Percentiles rank a stretch among this genome's conserved stretches.
Evolutionary conservation across 2,113 vertebrate genomes (phyloP).

Genomic region (Elachura formosa): DNA sequence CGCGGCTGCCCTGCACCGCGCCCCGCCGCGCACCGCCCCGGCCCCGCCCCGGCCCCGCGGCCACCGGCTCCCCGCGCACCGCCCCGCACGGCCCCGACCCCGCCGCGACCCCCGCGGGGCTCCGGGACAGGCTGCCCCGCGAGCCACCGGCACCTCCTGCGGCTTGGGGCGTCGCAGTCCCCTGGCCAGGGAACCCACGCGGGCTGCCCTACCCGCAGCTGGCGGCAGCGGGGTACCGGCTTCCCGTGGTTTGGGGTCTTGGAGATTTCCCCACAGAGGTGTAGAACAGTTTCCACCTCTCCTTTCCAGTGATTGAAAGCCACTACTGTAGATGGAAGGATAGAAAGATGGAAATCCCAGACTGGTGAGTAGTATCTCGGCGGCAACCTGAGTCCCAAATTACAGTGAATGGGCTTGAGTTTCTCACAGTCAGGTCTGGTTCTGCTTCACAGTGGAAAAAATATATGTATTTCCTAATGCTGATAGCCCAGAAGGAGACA

Average conservation of each 20-base stretch:
- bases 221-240: not conserved
- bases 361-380: not conserved
- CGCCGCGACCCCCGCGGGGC: not conserved
- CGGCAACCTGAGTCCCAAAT: not conserved
- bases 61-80: not conserved
- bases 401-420: not conserved
- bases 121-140: too few species aligned
- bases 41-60: not conserved
- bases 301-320: not conserved
- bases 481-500: not conserved
- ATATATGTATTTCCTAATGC: not conserved
- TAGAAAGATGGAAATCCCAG: not conserved
- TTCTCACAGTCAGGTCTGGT: not conserved
- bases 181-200: not conserved
- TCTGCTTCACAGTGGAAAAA: not conserved
- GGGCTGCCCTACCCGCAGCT: not conserved
- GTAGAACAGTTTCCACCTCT: not conserved
- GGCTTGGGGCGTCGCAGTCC: not conserved
- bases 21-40: not conserved
- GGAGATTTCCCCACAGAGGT: not conserved
- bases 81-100: not conserved
- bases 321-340: not conserved
- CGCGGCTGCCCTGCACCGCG: not conserved
- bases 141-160: not conserved
- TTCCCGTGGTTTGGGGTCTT: not conserved